Evolutionary conservation across 1,140 invertebrate species (phyloP).

Genomic region (Sweltsa coloradensis): DNA sequence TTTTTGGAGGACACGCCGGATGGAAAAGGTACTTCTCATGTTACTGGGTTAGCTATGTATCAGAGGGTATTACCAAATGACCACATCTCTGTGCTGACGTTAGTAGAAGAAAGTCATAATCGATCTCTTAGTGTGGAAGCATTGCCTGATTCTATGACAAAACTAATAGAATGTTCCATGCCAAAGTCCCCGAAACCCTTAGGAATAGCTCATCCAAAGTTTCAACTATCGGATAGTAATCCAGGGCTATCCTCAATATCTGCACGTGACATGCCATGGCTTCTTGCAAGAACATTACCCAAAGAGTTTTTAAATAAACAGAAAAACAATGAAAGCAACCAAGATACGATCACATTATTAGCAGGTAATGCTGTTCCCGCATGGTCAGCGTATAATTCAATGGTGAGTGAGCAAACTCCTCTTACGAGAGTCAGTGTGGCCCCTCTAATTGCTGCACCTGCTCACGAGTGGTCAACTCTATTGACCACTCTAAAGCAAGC

Average conservation of each 20-base stretch:
- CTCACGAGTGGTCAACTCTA: background rate
- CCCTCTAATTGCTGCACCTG: background rate
- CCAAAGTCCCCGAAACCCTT: background rate
- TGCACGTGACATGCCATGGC: background rate
- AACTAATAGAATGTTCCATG: background rate
- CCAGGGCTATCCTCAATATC: too few species aligned
- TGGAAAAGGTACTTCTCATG: constrained; percentile 1
- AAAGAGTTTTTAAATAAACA: background rate
- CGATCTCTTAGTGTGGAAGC: background rate
- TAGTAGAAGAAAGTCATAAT: background rate
- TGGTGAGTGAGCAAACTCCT: background rate
- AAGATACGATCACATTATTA: too few species aligned
- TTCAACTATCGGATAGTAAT: background rate
- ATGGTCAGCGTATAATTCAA: background rate
- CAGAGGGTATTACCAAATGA: background rate
- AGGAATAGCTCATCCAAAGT: background rate
- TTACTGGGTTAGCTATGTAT: background rate
- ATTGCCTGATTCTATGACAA: background rate
- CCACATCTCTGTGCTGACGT: background rate
- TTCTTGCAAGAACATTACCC: constrained; percentile 1
- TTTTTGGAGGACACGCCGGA: background rate
- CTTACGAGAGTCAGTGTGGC: background rate
- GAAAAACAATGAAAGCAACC: background rate
- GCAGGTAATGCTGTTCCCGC: background rate
- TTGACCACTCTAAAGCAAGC: background rate